Evolutionary conservation across 2,797 vertebrate genomes (phyloP).

Genomic region (Limnodromus scolopaceus): DNA sequence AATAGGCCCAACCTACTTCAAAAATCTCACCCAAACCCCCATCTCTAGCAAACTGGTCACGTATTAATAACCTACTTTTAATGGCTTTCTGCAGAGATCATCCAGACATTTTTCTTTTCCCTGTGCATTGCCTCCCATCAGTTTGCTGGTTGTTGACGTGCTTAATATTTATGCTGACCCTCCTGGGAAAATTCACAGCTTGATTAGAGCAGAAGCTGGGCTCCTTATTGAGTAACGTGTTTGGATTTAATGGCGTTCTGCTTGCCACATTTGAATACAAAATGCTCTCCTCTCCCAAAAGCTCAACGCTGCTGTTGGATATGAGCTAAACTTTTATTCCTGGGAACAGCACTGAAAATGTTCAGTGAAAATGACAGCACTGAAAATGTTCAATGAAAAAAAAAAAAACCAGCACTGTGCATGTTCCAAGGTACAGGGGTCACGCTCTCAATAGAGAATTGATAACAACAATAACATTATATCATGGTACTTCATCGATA

Average conservation of each 20-base stretch:
- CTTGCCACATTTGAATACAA: slow-evolving; percentile 11
- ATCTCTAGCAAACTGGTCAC: slow-evolving; percentile 2
- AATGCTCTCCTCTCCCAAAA: neutral
- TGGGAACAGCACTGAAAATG: neutral
- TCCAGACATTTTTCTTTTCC: slow-evolving; percentile 13
- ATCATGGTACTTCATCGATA: neutral
- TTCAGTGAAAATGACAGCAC: neutral
- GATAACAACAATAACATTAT: neutral
- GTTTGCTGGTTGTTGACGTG: slow-evolving; percentile 27
- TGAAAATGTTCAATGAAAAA: neutral
- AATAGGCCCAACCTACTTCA: neutral
- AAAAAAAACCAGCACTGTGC: neutral
- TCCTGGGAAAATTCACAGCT: slow-evolving; percentile 56
- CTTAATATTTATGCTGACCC: slow-evolving; percentile 58
- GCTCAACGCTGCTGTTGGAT: neutral
- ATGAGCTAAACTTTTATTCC: neutral
- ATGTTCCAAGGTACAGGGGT: fast-evolving
- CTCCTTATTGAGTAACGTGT: slow-evolving; percentile 23
- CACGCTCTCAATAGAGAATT: neutral
- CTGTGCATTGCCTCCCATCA: neutral
- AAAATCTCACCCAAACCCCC: neutral
- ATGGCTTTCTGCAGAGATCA: slow-evolving; percentile 29
- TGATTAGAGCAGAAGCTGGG: slow-evolving; percentile 51
- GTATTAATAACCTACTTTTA: slow-evolving; percentile 32
- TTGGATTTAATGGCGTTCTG: slow-evolving; percentile 32